Percentiles rank a stretch among this genome's conserved stretches.
phyloP scores from a whole-genome alignment of 1,140 invertebrate species.

The Lasioglossum baleicum region DNA sequence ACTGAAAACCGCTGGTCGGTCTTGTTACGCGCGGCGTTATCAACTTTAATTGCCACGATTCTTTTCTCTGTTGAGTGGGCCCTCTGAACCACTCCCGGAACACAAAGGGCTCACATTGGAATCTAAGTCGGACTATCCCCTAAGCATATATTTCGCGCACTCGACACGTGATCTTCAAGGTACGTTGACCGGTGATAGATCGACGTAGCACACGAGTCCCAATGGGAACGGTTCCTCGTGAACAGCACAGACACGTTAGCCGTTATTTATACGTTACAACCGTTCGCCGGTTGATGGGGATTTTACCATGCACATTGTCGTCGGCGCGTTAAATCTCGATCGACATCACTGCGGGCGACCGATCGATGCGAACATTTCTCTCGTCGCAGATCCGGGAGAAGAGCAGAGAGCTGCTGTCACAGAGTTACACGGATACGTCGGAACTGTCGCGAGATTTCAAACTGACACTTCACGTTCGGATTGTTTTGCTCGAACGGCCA shows the following conservation, averaged over 20 bases:
- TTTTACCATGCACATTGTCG: too few relatives aligned
- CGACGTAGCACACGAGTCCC: neutral
- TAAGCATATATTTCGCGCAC: constrained; percentile 4
- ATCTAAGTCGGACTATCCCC: neutral
- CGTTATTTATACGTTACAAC: too few relatives aligned
- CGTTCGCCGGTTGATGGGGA: too few relatives aligned
- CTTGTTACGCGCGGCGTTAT: neutral
- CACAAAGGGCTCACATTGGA: neutral
- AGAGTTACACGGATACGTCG: neutral
- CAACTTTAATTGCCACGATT: constrained; percentile 5
- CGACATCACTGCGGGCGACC: neutral
- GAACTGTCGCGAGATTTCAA: neutral
- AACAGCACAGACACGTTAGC: too few relatives aligned
- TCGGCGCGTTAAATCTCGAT: neutral
- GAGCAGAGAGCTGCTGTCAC: neutral
- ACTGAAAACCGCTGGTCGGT: neutral
- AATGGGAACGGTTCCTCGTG: neutral
- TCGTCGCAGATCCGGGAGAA: too few relatives aligned
- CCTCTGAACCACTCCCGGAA: neutral
- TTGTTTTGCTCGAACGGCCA: neutral
- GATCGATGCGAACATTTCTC: too few relatives aligned
- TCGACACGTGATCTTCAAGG: constrained; percentile 17
- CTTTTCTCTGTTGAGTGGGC: neutral
- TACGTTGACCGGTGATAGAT: neutral
- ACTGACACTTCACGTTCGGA: neutral